These are phyloP conservation scores for Onychomys leucogaster DNA, from an alignment of 2,797 vertebrate genomes.

Conservation along the genomic window DNA sequence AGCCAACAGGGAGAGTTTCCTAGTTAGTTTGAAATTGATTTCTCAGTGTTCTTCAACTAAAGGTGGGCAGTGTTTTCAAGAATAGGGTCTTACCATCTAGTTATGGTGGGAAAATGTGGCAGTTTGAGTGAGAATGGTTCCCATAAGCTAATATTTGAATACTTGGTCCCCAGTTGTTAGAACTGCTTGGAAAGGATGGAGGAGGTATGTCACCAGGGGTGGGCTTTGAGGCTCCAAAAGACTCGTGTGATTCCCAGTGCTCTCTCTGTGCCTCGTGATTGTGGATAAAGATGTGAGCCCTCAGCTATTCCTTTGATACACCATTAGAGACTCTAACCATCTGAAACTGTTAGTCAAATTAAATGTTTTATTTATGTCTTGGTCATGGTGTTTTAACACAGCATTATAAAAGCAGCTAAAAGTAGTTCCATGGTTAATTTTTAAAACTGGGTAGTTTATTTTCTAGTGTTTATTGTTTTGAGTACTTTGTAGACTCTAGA, in stretches of 20 bases:
- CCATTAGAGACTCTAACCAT: background rate
- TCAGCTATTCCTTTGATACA: background rate
- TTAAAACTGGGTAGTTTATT: background rate
- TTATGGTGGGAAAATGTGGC: background rate
- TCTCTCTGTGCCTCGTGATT: background rate
- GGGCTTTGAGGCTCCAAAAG: background rate
- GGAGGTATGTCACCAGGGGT: background rate
- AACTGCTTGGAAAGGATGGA: background rate
- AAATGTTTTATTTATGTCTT: background rate
- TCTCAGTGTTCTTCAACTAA: background rate
- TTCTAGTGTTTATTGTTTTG: background rate
- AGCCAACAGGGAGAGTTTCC: background rate
- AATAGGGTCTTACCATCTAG: background rate
- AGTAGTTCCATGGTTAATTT: background rate
- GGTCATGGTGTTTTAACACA: background rate
- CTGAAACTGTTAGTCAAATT: background rate
- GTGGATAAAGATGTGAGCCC: background rate
- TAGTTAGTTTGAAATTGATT: background rate
- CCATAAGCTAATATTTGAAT: background rate
- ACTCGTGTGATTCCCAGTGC: background rate
- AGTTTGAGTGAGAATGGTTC: background rate
- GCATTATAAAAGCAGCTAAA: background rate
- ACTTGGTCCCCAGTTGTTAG: background rate
- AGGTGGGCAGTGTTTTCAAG: background rate
- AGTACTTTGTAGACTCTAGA: background rate